These are phyloP conservation scores for Drosophila parvula DNA, from an alignment of 1,140 invertebrate species.

Conservation along the genomic window DNA sequence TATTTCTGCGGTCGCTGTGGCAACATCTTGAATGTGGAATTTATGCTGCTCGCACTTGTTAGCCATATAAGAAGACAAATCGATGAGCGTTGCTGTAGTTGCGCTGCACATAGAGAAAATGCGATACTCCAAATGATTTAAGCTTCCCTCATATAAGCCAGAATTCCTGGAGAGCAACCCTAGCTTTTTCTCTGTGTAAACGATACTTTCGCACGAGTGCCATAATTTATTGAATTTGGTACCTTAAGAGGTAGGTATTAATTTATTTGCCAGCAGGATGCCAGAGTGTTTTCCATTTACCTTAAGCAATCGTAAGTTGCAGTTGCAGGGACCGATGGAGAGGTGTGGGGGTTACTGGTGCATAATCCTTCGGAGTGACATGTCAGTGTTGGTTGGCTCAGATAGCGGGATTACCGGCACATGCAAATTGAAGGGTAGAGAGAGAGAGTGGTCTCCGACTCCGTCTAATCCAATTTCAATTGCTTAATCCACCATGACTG, in stretches of 20 bases:
- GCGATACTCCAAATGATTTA: not conserved
- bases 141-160: not conserved
- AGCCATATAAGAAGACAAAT: slow-evolving; percentile 19
- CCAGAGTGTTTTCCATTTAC: slow-evolving; percentile 19
- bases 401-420: slow-evolving; percentile 48
- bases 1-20: slow-evolving; percentile 24
- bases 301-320: slow-evolving; percentile 16
- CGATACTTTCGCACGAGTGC: not conserved
- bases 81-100: slow-evolving; percentile 9
- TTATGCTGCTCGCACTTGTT: slow-evolving; percentile 26
- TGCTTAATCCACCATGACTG: slow-evolving; percentile 72
- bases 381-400: slow-evolving; percentile 42
- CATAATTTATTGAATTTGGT: slow-evolving; percentile 35
- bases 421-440: slow-evolving; percentile 49
- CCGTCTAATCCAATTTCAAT: slow-evolving; percentile 66
- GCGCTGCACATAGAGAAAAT: not conserved
- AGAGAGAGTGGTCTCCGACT: slow-evolving; percentile 6
- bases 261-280: slow-evolving; percentile 22
- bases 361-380: slow-evolving; percentile 41
- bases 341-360: not conserved
- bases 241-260: slow-evolving; percentile 21
- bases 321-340: not conserved
- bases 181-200: not conserved
- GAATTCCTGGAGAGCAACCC: not conserved
- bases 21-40: slow-evolving; percentile 33